phyloP scores from a whole-genome alignment of 2,888 invertebrate species.

The Ormyrus thymus region DNA sequence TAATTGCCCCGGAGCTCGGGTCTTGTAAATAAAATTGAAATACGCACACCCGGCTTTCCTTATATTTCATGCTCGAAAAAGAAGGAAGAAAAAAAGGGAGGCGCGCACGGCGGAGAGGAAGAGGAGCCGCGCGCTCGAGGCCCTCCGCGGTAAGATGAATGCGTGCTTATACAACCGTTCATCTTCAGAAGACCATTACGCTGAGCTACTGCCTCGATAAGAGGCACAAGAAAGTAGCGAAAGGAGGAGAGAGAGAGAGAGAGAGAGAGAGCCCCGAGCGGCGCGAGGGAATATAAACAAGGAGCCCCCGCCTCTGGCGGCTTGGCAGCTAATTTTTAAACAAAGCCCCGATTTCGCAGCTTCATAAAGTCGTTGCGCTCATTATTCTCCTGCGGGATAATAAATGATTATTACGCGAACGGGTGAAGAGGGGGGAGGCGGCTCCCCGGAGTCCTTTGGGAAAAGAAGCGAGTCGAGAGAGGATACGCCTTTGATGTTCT shows the following conservation, averaged over 20 bases:
- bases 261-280: not conserved
- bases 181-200: slow-evolving; percentile 52
- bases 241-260: slow-evolving; percentile 7
- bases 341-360: slow-evolving; percentile 70
- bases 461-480: too few species aligned
- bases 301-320: not conserved
- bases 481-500: slow-evolving; percentile 72
- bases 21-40: too few species aligned
- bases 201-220: slow-evolving; percentile 50
- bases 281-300: not conserved
- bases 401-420: slow-evolving; percentile 72
- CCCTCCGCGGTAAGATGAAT: slow-evolving; percentile 40
- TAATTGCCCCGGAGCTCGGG: too few species aligned
- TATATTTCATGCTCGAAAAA: slow-evolving; percentile 21
- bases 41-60: not conserved
- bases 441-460: slow-evolving; percentile 41
- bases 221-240: slow-evolving; percentile 34
- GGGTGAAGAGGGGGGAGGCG: slow-evolving; percentile 39
- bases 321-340: slow-evolving; percentile 71
- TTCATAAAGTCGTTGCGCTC: slow-evolving; percentile 68
- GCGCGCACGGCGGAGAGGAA: not conserved
- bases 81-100: not conserved
- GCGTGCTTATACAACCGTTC: slow-evolving; percentile 48
- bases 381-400: slow-evolving; percentile 70
- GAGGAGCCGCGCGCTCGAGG: slow-evolving; percentile 1